Percentiles rank a stretch among this genome's conserved stretches.
phyloP scores from a whole-genome alignment of 2,888 invertebrate species.

The Dryadula phaetusa region DNA sequence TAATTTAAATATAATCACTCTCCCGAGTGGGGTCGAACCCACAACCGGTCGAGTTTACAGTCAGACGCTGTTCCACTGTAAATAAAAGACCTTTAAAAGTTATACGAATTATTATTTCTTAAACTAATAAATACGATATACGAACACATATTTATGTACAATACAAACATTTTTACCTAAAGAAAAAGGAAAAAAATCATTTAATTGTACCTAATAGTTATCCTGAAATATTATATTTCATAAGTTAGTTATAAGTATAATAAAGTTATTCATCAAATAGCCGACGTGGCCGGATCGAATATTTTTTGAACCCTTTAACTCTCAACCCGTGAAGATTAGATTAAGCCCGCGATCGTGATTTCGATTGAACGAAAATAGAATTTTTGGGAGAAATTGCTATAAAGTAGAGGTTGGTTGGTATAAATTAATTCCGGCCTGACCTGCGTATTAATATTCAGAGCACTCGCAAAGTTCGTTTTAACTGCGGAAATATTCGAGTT shows the following conservation, averaged over 20 bases:
- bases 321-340: conserved; percentile 27
- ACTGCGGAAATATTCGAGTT: conserved; percentile 72
- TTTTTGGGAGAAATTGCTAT: conserved; percentile 35
- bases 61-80: too few relatives aligned
- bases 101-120: too few relatives aligned
- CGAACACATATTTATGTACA: too few relatives aligned
- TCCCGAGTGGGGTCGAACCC: too few relatives aligned
- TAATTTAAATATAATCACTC: too few relatives aligned
- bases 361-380: conserved; percentile 37
- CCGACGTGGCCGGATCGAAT: background rate
- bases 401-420: conserved; percentile 58
- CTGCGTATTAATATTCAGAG: conserved; percentile 80
- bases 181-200: too few relatives aligned
- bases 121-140: too few relatives aligned
- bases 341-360: conserved; percentile 34
- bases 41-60: too few relatives aligned
- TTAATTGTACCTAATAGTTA: too few relatives aligned
- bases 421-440: conserved; percentile 78
- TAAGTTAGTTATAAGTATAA: background rate
- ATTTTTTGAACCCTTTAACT: conserved; percentile 14
- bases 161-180: too few relatives aligned
- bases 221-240: background rate
- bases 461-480: conserved; percentile 78
- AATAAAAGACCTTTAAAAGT: too few relatives aligned
- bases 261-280: conserved; percentile 6